Conservation (phyloP, 2,113 vertebrate species). For the Lagopus leucura region DNA sequence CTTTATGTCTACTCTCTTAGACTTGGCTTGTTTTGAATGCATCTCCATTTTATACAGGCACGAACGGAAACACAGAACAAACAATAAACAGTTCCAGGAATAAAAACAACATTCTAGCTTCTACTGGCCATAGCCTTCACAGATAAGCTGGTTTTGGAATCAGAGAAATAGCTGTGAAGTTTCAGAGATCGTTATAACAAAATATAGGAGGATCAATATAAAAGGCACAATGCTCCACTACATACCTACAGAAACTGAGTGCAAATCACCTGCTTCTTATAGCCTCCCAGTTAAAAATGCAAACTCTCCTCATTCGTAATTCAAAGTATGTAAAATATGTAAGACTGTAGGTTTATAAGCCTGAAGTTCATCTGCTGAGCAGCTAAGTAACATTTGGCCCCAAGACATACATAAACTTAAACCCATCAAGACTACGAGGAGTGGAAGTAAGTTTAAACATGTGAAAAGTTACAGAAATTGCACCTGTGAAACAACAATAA, state of each 20-base stretch:
- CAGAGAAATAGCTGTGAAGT: not conserved
- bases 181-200: not conserved
- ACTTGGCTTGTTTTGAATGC: not conserved
- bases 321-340: not conserved
- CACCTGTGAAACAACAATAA: not conserved
- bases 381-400: not conserved
- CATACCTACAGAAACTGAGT: not conserved
- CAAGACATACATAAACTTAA: not conserved
- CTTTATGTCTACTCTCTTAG: not conserved
- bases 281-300: not conserved
- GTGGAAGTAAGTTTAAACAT: not conserved
- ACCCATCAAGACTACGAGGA: not conserved
- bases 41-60: not conserved
- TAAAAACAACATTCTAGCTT: not conserved
- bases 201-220: not conserved
- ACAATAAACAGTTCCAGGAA: not conserved
- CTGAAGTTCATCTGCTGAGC: not conserved
- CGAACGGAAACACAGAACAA: not conserved
- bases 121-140: not conserved
- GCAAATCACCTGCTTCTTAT: not conserved
- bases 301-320: not conserved
- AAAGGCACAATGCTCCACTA: rapidly evolving
- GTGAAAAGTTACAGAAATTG: not conserved
- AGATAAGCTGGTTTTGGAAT: not conserved
- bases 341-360: not conserved